Conservation (phyloP, 2,113 vertebrate species). For the Pterophyllum scalare region DNA sequence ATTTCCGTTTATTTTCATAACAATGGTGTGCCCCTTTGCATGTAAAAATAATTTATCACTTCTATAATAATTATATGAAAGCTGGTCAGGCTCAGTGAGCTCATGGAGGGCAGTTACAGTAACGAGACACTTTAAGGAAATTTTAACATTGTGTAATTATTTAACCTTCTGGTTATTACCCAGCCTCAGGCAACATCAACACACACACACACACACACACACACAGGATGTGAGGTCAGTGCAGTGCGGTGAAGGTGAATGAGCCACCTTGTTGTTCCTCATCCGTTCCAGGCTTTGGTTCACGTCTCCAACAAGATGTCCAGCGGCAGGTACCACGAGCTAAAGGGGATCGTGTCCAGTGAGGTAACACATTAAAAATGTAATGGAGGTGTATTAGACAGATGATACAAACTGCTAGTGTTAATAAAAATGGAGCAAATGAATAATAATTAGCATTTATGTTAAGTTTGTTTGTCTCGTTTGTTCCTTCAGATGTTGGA, state of each 20-base stretch:
- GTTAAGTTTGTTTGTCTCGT: accelerated
- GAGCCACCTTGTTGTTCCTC: background rate
- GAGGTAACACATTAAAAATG: constrained; percentile 53
- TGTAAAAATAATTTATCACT: too few relatives aligned
- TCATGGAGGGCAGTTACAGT: accelerated
- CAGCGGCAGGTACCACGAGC: constrained; percentile 48
- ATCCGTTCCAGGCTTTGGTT: constrained; percentile 64
- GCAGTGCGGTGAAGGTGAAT: background rate
- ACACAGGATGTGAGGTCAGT: accelerated
- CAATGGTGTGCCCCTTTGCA: background rate
- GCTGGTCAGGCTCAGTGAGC: background rate
- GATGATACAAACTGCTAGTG: background rate
- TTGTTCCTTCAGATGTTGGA: constrained; percentile 57
- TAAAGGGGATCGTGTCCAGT: constrained; percentile 57
- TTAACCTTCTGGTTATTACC: background rate
- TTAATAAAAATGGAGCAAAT: background rate
- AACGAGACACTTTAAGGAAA: background rate
- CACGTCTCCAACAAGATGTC: constrained; percentile 68
- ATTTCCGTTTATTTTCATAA: background rate
- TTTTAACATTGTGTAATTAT: background rate
- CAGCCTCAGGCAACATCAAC: background rate
- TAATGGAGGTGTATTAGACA: background rate
- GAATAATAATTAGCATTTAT: background rate
- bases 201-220: background rate
- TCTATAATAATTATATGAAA: background rate